Evolutionary conservation across 2,888 invertebrate species (phyloP).

Genomic region (Philopedon plagiatum): DNA sequence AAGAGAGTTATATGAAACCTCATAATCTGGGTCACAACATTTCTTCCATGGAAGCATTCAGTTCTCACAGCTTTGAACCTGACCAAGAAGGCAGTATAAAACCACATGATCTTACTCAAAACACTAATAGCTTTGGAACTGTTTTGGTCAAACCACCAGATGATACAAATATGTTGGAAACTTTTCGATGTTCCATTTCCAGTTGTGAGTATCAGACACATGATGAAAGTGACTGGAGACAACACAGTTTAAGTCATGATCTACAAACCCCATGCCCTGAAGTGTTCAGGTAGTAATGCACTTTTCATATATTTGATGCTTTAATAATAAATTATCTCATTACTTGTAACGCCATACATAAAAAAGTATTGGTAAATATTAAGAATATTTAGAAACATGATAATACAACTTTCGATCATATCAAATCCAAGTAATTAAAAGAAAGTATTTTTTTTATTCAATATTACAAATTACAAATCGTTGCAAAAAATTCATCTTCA

Average conservation of each 20-base stretch:
- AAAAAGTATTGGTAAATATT: too few species aligned
- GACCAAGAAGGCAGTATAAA: slow-evolving; percentile 13
- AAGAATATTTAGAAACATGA: too few species aligned
- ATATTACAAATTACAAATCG: too few species aligned
- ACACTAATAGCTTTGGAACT: slow-evolving; percentile 16
- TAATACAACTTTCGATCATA: too few species aligned
- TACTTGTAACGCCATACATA: too few species aligned
- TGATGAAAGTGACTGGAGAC: slow-evolving; percentile 32
- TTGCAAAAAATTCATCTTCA: too few species aligned
- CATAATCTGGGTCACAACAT: slow-evolving; percentile 15
- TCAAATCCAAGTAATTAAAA: too few species aligned
- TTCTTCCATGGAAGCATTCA: slow-evolving; percentile 19
- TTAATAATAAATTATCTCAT: too few species aligned
- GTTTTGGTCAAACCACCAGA: slow-evolving; percentile 24
- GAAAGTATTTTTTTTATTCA: too few species aligned
- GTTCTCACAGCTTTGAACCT: slow-evolving; percentile 19
- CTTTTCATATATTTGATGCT: slow-evolving; percentile 1
- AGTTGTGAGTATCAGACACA: slow-evolving; percentile 33
- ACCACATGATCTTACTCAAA: slow-evolving; percentile 28
- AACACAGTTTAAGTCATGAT: slow-evolving; percentile 39
- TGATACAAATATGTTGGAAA: background rate
- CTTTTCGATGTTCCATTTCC: slow-evolving; percentile 24
- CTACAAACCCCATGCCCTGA: slow-evolving; percentile 38
- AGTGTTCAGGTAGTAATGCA: slow-evolving; percentile 25
- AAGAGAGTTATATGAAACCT: slow-evolving; percentile 28